These are phyloP conservation scores for Argya squamiceps DNA, from an alignment of 2,797 vertebrate species.

Conservation along the genomic window DNA sequence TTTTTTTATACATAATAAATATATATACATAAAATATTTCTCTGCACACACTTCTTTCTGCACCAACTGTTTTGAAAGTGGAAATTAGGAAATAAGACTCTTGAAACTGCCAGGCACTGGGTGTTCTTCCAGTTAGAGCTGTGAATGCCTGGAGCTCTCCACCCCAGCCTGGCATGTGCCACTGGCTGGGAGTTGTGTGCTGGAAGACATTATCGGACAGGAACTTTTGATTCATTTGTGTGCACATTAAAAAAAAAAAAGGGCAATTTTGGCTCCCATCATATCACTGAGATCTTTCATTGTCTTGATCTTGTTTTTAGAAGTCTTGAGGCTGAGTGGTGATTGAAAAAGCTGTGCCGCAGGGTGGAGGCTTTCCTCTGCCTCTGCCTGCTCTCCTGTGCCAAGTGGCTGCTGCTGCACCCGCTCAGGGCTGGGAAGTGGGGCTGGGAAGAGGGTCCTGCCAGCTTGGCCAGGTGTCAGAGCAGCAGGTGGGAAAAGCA, in stretches of 20 bases:
- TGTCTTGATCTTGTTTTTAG: constrained; percentile 41
- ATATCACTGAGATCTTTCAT: constrained; percentile 55
- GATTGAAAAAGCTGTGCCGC: constrained; percentile 3
- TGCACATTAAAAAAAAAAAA: background rate
- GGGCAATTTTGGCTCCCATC: constrained; percentile 8
- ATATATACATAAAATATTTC: too few species aligned
- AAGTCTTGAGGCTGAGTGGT: constrained; percentile 12
- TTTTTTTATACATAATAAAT: background rate
- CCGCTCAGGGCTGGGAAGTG: background rate
- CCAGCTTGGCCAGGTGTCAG: background rate
- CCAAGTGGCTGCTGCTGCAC: background rate
- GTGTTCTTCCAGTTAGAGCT: background rate
- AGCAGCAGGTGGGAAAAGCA: background rate
- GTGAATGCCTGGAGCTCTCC: constrained; percentile 12
- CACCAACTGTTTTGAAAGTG: background rate
- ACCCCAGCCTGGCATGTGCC: constrained; percentile 53
- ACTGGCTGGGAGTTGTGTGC: background rate
- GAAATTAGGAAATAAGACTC: background rate
- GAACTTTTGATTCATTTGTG: constrained; percentile 42
- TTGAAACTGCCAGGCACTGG: background rate
- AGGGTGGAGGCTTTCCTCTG: constrained; percentile 50
- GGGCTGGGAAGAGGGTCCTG: background rate
- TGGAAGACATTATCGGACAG: constrained; percentile 41
- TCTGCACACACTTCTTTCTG: background rate
- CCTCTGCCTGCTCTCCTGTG: background rate